Percentiles rank a stretch among this genome's conserved stretches.
These are phyloP conservation scores for Blera fallax DNA, from an alignment of 2,888 invertebrate genomes.

Conservation along the genomic window DNA sequence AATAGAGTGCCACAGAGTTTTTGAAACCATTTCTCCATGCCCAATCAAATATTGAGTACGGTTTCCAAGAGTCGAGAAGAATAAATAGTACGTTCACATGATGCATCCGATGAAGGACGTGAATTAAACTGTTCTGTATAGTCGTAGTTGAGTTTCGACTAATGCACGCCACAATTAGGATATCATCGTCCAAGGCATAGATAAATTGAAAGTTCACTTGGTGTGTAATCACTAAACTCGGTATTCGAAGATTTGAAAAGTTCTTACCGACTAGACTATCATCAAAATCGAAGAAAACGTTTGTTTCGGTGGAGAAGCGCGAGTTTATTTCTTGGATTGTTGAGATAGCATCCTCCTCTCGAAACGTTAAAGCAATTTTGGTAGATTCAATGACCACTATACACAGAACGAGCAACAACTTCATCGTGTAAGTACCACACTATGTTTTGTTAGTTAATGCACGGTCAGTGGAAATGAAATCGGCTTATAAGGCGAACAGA, in stretches of 20 bases:
- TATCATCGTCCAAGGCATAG: slow-evolving; percentile 4
- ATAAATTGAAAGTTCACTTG: slow-evolving; percentile 24
- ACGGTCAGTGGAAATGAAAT: not conserved
- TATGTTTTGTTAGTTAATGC: not conserved
- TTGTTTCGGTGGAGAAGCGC: slow-evolving; percentile 8
- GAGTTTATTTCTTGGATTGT: slow-evolving; percentile 8
- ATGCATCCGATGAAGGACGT: slow-evolving; percentile 33
- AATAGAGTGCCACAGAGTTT: slow-evolving; percentile 3
- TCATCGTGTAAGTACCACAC: not conserved
- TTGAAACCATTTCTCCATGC: slow-evolving; percentile 34
- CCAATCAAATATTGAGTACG: slow-evolving; percentile 2
- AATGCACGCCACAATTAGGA: slow-evolving; percentile 8
- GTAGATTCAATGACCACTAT: not conserved
- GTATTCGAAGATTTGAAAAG: not conserved
- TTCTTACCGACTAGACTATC: not conserved
- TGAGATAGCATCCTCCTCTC: not conserved
- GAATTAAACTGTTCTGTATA: not conserved
- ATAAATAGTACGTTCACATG: slow-evolving; percentile 27
- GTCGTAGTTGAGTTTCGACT: not conserved
- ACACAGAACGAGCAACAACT: not conserved
- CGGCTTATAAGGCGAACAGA: not conserved
- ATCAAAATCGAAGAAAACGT: slow-evolving; percentile 27
- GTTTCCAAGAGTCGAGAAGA: not conserved
- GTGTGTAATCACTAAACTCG: not conserved
- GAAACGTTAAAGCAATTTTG: not conserved